These are phyloP conservation scores for Atherinosoma microstoma DNA, from an alignment of 2,797 vertebrate species.

Conservation along the genomic window DNA sequence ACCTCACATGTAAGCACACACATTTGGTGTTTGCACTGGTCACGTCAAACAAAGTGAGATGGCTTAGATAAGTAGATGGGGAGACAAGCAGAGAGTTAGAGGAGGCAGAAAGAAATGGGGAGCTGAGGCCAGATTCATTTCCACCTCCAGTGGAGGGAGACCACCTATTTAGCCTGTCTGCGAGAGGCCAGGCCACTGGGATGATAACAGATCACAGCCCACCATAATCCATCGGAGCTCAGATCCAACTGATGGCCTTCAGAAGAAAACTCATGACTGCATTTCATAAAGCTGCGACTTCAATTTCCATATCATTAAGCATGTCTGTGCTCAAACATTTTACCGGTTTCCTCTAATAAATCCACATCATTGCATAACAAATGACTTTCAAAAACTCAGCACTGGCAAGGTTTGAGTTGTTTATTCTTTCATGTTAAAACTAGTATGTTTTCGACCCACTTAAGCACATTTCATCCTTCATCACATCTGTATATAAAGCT, in stretches of 20 bases:
- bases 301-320: conserved; percentile 77
- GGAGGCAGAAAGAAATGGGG: conserved; percentile 63
- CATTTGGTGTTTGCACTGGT: conserved; percentile 15
- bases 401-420: conserved; percentile 8
- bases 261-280: conserved; percentile 63
- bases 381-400: conserved; percentile 30
- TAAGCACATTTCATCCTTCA: background rate
- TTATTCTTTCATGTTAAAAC: background rate
- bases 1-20: conserved; percentile 9
- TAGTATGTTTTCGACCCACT: conserved; percentile 8
- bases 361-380: conserved; percentile 33
- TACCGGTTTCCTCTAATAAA: conserved; percentile 40
- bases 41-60: conserved; percentile 58
- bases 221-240: conserved; percentile 66
- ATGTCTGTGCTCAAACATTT: conserved; percentile 33
- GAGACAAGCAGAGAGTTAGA: conserved; percentile 62
- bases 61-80: conserved; percentile 66
- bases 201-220: conserved; percentile 83
- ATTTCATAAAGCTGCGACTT: conserved; percentile 62
- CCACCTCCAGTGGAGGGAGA: conserved; percentile 88
- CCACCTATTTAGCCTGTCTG: conserved; percentile 82
- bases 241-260: conserved; percentile 68
- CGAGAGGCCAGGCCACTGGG: conserved; percentile 76
- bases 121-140: conserved; percentile 85
- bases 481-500: conserved; percentile 9